A percentile compares a stretch with the other conserved stretches of the same genome.
These are phyloP conservation scores for Drosophila histrio DNA, from an alignment of 2,888 invertebrate species.

Conservation along the genomic window DNA sequence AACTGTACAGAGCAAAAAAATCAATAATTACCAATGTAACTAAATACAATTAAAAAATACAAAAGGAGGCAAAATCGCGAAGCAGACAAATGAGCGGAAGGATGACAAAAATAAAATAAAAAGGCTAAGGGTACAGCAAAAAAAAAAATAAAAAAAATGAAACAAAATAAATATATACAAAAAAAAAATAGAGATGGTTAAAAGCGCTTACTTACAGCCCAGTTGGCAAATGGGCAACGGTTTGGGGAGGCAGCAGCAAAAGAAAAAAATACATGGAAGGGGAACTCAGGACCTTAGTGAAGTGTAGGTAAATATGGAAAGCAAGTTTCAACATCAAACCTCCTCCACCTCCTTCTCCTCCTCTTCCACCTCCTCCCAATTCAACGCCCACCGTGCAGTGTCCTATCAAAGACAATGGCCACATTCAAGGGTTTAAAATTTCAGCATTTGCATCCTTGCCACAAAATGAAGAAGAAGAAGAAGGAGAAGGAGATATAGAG, in stretches of 20 bases:
- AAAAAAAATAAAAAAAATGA: constrained; percentile 22
- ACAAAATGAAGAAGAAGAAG: constrained; percentile 3
- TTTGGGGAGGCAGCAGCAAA: constrained; percentile 13
- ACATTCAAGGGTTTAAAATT: constrained; percentile 81
- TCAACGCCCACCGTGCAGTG: constrained; percentile 5
- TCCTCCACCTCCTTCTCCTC: neutral
- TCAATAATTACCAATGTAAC: constrained; percentile 73
- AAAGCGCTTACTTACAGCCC: constrained; percentile 77
- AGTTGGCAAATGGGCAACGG: constrained; percentile 73
- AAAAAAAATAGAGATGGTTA: constrained; percentile 38
- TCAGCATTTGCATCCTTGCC: constrained; percentile 73
- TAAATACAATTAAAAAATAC: constrained; percentile 70
- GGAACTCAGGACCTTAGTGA: neutral
- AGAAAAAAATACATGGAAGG: neutral
- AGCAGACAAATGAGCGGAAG: constrained; percentile 64
- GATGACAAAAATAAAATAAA: constrained; percentile 30
- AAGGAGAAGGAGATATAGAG: neutral
- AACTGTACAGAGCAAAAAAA: too few species aligned
- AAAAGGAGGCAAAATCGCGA: constrained; percentile 48
- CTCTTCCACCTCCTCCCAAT: neutral
- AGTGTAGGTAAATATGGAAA: constrained; percentile 44
- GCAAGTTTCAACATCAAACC: constrained; percentile 14
- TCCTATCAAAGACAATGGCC: constrained; percentile 73
- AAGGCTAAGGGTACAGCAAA: constrained; percentile 23
- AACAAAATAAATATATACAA: constrained; percentile 6